Conservation (phyloP, 35 echinoderm and acorn worm species). For the Holothuria glaberrima region DNA sequence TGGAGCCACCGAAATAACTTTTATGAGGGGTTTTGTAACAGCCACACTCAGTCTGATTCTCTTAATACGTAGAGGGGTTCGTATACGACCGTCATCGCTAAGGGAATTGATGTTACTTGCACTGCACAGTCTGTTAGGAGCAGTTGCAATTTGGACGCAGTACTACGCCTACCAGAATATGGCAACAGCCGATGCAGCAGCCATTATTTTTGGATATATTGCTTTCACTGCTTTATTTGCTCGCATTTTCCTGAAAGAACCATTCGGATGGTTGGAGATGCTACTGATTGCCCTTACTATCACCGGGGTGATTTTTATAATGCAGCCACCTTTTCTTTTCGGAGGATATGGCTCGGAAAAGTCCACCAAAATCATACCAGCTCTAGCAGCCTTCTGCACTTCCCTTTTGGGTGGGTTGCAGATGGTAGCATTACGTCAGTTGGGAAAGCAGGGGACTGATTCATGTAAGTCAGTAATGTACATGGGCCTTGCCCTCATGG, state of each 20-base stretch:
- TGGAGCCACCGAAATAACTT: too few relatives aligned
- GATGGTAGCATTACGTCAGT: neutral
- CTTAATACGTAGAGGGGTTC: too few relatives aligned
- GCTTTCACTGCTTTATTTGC: slow-evolving; percentile 9
- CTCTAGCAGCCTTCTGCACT: neutral
- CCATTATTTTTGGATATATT: neutral
- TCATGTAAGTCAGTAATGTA: neutral
- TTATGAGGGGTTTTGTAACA: too few relatives aligned
- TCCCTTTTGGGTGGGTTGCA: neutral
- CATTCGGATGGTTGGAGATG: neutral
- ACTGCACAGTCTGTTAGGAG: too few relatives aligned
- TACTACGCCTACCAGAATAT: too few relatives aligned
- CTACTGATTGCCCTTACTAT: neutral
- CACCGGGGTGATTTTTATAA: slow-evolving; percentile 9
- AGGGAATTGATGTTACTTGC: too few relatives aligned
- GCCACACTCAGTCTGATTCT: too few relatives aligned
- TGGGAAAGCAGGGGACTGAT: neutral
- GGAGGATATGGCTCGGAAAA: neutral
- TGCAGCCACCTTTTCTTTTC: slow-evolving; percentile 13
- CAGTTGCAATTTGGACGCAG: too few relatives aligned
- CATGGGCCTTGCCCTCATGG: neutral
- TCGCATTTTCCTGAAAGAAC: slow-evolving; percentile 29
- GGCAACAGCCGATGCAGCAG: slow-evolving; percentile 27
- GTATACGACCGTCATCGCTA: too few relatives aligned
- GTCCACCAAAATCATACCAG: neutral